Conservation (phyloP, 2,888 invertebrate genomes). For the Scaptodrosophila latifasciaeformis region DNA sequence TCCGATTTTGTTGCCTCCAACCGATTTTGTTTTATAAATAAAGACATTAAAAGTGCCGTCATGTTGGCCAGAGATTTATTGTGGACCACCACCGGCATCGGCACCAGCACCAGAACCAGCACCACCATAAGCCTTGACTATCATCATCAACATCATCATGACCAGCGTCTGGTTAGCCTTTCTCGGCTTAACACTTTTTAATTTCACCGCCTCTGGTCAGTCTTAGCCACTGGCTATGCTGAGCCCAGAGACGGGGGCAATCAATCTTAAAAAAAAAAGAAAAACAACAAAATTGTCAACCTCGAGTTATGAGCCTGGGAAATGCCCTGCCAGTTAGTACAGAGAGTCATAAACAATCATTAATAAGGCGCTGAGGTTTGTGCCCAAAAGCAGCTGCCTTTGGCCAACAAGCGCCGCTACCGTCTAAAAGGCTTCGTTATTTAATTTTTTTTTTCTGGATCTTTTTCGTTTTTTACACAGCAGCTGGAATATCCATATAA, state of each 20-base stretch:
- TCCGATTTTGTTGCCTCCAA: no score
- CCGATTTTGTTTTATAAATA: slow-evolving; percentile 64
- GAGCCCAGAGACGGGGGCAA: slow-evolving; percentile 35
- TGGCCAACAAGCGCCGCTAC: slow-evolving; percentile 54
- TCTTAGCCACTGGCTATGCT: background rate
- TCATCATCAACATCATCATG: no score
- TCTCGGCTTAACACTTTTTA: slow-evolving; percentile 60
- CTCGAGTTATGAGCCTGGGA: slow-evolving; percentile 56
- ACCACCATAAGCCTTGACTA: background rate
- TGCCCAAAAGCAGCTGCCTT: no score
- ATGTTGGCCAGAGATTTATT: slow-evolving; percentile 55
- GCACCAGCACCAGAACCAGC: no score
- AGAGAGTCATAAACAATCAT: slow-evolving; percentile 58
- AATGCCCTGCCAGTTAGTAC: slow-evolving; percentile 29
- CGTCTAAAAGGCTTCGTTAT: slow-evolving; percentile 9
- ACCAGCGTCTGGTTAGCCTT: background rate
- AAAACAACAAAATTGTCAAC: slow-evolving; percentile 29
- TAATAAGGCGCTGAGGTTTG: slow-evolving; percentile 41
- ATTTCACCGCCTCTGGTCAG: slow-evolving; percentile 41
- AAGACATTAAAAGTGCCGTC: slow-evolving; percentile 67
- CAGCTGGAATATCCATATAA: slow-evolving; percentile 19
- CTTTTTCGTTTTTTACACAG: no score
- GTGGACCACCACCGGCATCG: slow-evolving; percentile 47
- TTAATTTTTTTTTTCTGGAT: background rate
- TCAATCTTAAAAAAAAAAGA: slow-evolving; percentile 43